Evolutionary conservation across 2,797 vertebrate species (phyloP).

Genomic region (Peromyscus nudipes): DNA sequence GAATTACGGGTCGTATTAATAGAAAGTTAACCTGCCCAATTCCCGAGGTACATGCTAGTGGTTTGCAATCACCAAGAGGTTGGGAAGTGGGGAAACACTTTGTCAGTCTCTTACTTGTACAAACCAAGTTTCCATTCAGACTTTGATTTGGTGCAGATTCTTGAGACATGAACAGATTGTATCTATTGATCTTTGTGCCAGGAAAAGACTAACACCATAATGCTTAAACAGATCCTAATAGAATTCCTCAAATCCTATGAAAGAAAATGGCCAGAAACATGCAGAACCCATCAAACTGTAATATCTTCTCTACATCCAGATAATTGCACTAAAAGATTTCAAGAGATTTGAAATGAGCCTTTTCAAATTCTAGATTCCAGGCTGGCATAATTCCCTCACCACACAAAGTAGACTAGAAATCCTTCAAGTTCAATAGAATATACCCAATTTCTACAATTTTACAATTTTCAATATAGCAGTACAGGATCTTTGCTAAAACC

Average conservation of each 20-base stretch:
- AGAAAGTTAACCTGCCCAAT: background rate
- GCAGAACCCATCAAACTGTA: background rate
- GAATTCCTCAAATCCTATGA: background rate
- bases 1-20: background rate
- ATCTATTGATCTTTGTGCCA: background rate
- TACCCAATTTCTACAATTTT: slow-evolving; percentile 83
- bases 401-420: slow-evolving; percentile 46
- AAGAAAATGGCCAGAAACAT: background rate
- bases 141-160: background rate
- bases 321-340: slow-evolving; percentile 18
- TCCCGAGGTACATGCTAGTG: background rate
- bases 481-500: slow-evolving; percentile 77
- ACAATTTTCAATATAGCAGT: slow-evolving; percentile 64
- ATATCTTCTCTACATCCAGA: slow-evolving; percentile 1
- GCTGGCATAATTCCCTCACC: slow-evolving; percentile 3
- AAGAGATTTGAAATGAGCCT: slow-evolving; percentile 45
- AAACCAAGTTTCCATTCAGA: background rate
- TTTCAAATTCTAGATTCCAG: slow-evolving; percentile 66
- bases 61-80: background rate
- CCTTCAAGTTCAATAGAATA: slow-evolving; percentile 80
- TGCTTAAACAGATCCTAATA: background rate
- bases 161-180: background rate
- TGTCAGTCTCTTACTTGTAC: background rate
- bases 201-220: background rate
- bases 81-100: background rate